A percentile compares a stretch with the other conserved stretches of the same genome.
phyloP scores from a whole-genome alignment of 1,140 invertebrate species.

The Drosophila pruinosa region DNA sequence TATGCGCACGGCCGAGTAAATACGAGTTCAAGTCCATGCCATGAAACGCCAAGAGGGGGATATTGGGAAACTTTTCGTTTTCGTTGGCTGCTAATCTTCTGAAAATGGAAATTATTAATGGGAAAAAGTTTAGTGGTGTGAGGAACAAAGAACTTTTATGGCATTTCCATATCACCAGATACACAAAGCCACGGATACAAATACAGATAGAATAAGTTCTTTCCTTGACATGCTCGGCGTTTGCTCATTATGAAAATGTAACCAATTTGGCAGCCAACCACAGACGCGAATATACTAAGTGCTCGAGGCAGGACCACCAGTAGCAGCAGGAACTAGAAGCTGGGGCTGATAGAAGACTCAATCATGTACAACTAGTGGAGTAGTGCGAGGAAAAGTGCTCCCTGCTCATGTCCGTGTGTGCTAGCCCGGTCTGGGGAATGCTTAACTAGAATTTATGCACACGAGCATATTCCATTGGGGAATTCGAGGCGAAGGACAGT shows the following conservation, averaged over 20 bases:
- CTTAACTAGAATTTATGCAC: conserved; percentile 69
- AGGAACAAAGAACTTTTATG: conserved; percentile 53
- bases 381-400: conserved; percentile 3
- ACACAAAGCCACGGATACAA: not conserved
- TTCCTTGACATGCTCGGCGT: conserved; percentile 49
- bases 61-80: conserved; percentile 42
- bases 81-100: conserved; percentile 57
- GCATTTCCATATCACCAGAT: conserved; percentile 58
- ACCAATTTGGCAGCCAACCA: conserved; percentile 46
- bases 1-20: conserved; percentile 46
- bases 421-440: conserved; percentile 16
- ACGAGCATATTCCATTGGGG: conserved; percentile 70
- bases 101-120: conserved; percentile 77
- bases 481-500: conserved; percentile 43
- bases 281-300: conserved; percentile 20
- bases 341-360: conserved; percentile 16
- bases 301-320: not conserved
- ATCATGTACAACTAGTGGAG: conserved; percentile 13
- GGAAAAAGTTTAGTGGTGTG: conserved; percentile 61
- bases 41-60: not conserved
- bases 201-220: conserved; percentile 3
- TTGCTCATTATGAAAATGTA: conserved; percentile 75
- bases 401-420: not conserved
- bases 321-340: not conserved
- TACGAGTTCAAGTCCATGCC: conserved; percentile 50